Evolutionary conservation across 1,140 invertebrate species (phyloP).

Genomic region (Argopecten irradians): DNA sequence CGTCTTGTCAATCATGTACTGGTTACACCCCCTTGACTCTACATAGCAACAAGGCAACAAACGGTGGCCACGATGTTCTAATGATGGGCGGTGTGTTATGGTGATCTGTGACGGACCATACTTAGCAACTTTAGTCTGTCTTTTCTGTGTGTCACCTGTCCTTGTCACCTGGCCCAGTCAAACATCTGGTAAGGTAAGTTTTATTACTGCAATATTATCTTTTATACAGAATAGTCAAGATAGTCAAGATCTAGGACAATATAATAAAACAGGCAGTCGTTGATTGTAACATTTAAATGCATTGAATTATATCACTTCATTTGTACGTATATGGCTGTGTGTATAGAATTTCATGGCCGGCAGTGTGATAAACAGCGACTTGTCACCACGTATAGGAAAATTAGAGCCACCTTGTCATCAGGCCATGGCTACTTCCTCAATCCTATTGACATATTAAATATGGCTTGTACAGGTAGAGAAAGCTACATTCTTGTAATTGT

Average conservation of each 20-base stretch:
- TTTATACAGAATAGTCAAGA: too few species aligned
- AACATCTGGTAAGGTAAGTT: not conserved
- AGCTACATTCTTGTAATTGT: not conserved
- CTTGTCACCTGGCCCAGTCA: not conserved
- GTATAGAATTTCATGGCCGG: constrained; percentile 9
- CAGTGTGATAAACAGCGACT: not conserved
- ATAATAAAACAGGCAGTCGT: not conserved
- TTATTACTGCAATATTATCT: not conserved
- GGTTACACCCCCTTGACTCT: constrained; percentile 1
- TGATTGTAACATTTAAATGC: constrained; percentile 18
- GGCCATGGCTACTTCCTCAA: not conserved
- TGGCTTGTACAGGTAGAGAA: not conserved
- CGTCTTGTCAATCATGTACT: constrained; percentile 1
- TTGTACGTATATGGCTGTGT: not conserved
- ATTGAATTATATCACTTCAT: constrained; percentile 4
- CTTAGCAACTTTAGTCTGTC: constrained; percentile 7
- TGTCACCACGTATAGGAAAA: not conserved
- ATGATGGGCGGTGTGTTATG: constrained; percentile 20
- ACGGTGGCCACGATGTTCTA: constrained; percentile 13
- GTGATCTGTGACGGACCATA: constrained; percentile 20
- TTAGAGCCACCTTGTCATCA: not conserved
- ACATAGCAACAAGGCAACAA: constrained; percentile 16
- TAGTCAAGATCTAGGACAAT: not conserved
- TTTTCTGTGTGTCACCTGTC: not conserved
- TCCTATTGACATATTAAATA: not conserved